Conservation (phyloP, 2,888 invertebrate species). For the Ochropleura leucogaster region DNA sequence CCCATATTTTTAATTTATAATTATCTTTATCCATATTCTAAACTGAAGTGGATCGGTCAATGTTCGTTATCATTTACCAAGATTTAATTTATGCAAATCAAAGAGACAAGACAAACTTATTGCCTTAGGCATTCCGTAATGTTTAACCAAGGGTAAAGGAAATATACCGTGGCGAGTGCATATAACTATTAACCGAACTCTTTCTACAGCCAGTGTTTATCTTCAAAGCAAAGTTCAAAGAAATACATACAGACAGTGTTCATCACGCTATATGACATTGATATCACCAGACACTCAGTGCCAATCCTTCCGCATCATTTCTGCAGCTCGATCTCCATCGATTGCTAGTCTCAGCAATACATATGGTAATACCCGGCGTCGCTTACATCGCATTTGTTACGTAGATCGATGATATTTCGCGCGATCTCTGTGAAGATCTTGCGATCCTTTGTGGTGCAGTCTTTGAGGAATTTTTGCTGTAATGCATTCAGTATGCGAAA, state of each 20-base stretch:
- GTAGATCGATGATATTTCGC: conserved; percentile 58
- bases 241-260: neutral
- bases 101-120: neutral
- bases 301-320: conserved; percentile 37
- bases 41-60: neutral
- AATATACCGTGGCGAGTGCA: neutral
- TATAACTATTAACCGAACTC: neutral
- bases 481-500: conserved; percentile 53
- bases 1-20: too few species aligned
- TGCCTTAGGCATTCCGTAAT: neutral
- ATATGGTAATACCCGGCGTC: conserved; percentile 64
- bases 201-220: neutral
- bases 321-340: conserved; percentile 58
- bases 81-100: neutral
- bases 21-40: neutral
- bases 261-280: neutral
- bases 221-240: neutral
- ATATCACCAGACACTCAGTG: conserved; percentile 12
- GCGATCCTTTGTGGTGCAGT: conserved; percentile 53
- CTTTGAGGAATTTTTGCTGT: conserved; percentile 58
- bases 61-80: neutral
- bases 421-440: conserved; percentile 64
- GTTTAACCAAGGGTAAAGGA: neutral
- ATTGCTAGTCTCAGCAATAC: conserved; percentile 58
- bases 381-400: conserved; percentile 64